phyloP scores from a whole-genome alignment of 2,797 vertebrate genomes.

The Galaxias olidus region DNA sequence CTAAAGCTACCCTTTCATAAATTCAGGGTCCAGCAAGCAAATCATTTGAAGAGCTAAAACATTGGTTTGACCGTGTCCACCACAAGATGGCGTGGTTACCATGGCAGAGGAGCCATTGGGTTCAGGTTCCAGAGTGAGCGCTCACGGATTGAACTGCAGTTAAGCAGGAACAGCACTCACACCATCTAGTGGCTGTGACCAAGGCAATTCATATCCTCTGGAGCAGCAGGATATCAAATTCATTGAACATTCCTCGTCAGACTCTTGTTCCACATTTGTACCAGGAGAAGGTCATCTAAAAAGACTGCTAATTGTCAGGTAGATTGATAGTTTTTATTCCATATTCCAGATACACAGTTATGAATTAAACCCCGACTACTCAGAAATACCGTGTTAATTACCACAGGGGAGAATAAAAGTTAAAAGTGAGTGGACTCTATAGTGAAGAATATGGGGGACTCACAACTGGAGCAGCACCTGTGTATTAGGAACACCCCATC shows the following conservation, averaged over 20 bases:
- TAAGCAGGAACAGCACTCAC: constrained; percentile 25
- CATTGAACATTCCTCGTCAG: no score
- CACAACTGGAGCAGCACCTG: constrained; percentile 79
- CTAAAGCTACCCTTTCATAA: no score
- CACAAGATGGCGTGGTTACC: constrained; percentile 61
- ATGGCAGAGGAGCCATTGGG: constrained; percentile 3
- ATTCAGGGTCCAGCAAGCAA: no score
- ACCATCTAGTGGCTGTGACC: constrained; percentile 57
- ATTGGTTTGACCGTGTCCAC: neutral
- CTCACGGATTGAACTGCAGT: constrained; percentile 5
- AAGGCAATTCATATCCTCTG: neutral
- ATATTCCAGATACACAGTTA: constrained; percentile 34
- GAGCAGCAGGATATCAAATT: neutral
- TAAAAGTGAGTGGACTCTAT: constrained; percentile 30
- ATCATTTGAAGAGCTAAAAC: neutral
- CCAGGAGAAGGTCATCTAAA: constrained; percentile 22
- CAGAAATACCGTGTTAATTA: constrained; percentile 32
- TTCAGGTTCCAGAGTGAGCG: neutral
- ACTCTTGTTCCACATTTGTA: constrained; percentile 9
- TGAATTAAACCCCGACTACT: constrained; percentile 28
- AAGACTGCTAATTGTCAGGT: constrained; percentile 43
- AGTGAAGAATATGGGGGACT: constrained; percentile 56
- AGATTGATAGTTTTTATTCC: constrained; percentile 34
- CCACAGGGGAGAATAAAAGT: constrained; percentile 37
- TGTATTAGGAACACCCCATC: constrained; percentile 74